These are phyloP conservation scores for Todiramphus chloris DNA, from an alignment of 2,113 vertebrate genomes.

Conservation along the genomic window DNA sequence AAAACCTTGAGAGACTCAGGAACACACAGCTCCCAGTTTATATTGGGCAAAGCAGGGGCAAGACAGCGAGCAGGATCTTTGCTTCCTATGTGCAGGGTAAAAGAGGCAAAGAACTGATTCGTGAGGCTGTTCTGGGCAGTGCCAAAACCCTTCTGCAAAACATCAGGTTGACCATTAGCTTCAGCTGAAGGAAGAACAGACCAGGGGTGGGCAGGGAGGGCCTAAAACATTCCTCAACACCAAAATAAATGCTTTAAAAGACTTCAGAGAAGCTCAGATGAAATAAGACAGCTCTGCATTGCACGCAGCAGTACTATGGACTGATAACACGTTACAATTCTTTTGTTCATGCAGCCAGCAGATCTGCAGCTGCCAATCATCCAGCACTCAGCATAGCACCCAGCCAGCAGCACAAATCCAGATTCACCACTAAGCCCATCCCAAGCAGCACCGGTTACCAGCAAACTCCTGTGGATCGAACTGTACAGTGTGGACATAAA, in stretches of 20 bases:
- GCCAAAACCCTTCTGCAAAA: neutral
- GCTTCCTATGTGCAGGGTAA: neutral
- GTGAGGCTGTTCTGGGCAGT: neutral
- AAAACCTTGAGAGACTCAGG: neutral
- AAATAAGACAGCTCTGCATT: neutral
- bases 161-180: neutral
- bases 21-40: neutral
- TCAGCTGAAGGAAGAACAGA: neutral
- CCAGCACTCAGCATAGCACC: neutral
- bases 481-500: neutral
- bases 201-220: neutral
- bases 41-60: neutral
- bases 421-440: neutral
- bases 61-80: neutral
- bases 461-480: neutral
- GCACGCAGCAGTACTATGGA: neutral
- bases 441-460: neutral
- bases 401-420: neutral
- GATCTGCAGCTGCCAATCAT: neutral
- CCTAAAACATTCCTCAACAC: neutral
- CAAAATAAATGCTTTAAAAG: neutral
- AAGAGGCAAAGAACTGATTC: neutral
- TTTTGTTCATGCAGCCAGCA: neutral
- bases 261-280: neutral
- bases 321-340: neutral